Evolutionary conservation across 1,140 invertebrate genomes (phyloP).

Genomic region (Cyphomyrmex costatus): DNA sequence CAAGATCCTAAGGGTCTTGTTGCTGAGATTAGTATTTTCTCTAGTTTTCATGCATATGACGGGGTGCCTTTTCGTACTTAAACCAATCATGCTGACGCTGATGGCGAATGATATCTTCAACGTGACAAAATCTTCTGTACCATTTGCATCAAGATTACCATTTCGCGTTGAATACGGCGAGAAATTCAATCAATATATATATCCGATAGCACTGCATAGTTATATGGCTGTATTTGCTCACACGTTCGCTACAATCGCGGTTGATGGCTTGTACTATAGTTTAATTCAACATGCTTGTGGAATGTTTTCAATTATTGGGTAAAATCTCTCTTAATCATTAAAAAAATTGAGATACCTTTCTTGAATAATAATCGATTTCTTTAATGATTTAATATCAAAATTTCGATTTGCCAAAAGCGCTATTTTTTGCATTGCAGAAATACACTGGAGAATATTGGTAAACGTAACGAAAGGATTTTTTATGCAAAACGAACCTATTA

Average conservation of each 20-base stretch:
- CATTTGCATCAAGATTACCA: neutral
- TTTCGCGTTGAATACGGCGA: slow-evolving; percentile 13
- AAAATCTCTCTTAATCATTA: neutral
- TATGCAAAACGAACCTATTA: neutral
- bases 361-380: neutral
- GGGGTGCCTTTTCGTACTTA: neutral
- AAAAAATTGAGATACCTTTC: neutral
- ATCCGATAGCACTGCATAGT: slow-evolving; percentile 20
- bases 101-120: neutral
- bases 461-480: neutral
- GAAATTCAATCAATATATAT: neutral
- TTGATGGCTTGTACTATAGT: slow-evolving; percentile 15
- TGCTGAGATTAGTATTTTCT: neutral
- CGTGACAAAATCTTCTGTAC: neutral
- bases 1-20: no score
- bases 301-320: slow-evolving; percentile 43
- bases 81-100: neutral
- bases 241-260: neutral
- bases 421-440: slow-evolving; percentile 4
- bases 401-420: neutral
- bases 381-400: neutral
- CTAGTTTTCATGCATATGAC: neutral
- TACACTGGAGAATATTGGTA: slow-evolving; percentile 5
- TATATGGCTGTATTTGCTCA: neutral
- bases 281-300: slow-evolving; percentile 21